phyloP scores from a whole-genome alignment of 2,113 vertebrate species.

The Colistium nudipinnis region DNA sequence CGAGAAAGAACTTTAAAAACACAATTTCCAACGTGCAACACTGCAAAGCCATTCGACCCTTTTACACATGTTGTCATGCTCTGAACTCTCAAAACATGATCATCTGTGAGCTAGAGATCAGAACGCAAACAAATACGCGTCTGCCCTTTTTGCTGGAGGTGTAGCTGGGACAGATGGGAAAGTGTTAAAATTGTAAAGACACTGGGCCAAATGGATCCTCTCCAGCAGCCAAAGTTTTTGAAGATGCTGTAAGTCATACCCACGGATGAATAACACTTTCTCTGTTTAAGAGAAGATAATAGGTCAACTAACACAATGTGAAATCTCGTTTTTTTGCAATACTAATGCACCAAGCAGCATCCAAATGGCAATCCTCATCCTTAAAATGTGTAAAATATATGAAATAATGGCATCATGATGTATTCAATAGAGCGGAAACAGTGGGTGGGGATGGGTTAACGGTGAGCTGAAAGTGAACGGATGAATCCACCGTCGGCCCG shows the following conservation, averaged over 20 bases:
- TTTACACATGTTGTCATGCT: conserved; percentile 7
- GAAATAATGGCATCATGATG: conserved; percentile 32
- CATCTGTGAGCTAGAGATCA: conserved; percentile 12
- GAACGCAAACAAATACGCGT: conserved; percentile 16
- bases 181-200: conserved; percentile 14
- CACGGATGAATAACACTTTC: too few relatives aligned
- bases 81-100: background rate
- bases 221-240: background rate
- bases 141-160: conserved; percentile 8
- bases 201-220: conserved; percentile 22
- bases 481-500: too few relatives aligned
- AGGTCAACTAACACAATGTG: too few relatives aligned
- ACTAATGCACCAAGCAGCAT: background rate
- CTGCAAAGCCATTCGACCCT: conserved; percentile 10
- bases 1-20: conserved; percentile 1
- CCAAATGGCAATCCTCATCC: background rate
- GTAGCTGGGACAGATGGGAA: conserved; percentile 30
- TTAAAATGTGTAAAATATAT: too few relatives aligned
- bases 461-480: too few relatives aligned
- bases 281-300: background rate
- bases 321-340: background rate
- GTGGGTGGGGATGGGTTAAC: background rate
- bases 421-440: conserved; percentile 21
- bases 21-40: conserved; percentile 1
- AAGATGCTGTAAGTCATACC: background rate